Percentiles rank a stretch among this genome's conserved stretches.
These are phyloP conservation scores for Pyralis farinalis DNA, from an alignment of 2,888 invertebrate genomes.

Conservation along the genomic window DNA sequence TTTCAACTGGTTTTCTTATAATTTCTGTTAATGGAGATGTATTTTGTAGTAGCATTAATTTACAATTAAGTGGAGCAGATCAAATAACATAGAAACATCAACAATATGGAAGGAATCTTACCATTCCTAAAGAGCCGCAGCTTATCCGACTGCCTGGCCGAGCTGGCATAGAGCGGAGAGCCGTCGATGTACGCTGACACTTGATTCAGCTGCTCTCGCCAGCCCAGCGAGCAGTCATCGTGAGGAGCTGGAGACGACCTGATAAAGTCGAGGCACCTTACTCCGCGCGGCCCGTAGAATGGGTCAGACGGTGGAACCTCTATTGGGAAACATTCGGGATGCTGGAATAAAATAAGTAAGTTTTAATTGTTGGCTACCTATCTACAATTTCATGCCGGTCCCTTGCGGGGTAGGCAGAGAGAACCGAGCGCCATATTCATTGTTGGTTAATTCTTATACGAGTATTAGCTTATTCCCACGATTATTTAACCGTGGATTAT, in stretches of 20 bases:
- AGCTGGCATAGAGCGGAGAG: constrained; percentile 91
- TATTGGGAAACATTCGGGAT: constrained; percentile 93
- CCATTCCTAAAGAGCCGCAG: constrained; percentile 89
- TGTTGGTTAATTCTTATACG: too few relatives aligned
- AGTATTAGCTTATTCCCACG: too few relatives aligned
- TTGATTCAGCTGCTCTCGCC: constrained; percentile 92
- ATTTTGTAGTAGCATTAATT: too few relatives aligned
- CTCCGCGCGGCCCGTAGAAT: constrained; percentile 85
- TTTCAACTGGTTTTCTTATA: too few relatives aligned
- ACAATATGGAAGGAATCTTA: constrained; percentile 44
- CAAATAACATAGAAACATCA: too few relatives aligned
- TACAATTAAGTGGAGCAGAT: too few relatives aligned
- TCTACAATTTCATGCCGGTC: too few relatives aligned
- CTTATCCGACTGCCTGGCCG: constrained; percentile 85
- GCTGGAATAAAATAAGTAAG: constrained; percentile 65
- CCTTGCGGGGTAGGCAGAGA: too few relatives aligned
- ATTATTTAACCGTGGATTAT: too few relatives aligned
- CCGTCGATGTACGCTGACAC: constrained; percentile 91
- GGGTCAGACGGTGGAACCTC: constrained; percentile 86
- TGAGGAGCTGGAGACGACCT: constrained; percentile 90
- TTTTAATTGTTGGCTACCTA: too few relatives aligned
- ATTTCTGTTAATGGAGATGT: too few relatives aligned
- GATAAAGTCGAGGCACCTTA: constrained; percentile 90
- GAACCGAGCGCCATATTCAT: too few relatives aligned
- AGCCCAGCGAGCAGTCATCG: constrained; percentile 89